Conservation (phyloP, 2,888 invertebrate genomes). For the Suillia variegata region DNA sequence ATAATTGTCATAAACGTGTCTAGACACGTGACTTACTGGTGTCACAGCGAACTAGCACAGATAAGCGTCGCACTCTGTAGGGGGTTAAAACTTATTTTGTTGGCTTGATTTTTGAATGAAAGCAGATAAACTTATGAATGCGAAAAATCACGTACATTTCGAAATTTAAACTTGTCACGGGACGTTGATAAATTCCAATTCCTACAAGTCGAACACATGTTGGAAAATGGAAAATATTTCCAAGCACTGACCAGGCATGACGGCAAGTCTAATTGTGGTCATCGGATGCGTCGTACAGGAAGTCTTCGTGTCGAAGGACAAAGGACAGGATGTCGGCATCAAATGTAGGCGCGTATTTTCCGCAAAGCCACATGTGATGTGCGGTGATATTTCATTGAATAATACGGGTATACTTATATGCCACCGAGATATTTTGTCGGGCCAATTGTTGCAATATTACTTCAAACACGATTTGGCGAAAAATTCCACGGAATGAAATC, state of each 20-base stretch:
- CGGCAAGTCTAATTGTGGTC: not conserved
- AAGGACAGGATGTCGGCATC: not conserved
- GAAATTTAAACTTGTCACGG: not conserved
- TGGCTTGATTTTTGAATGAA: too few species aligned
- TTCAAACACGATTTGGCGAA: constrained; percentile 43
- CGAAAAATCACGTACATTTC: not conserved
- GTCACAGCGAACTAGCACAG: not conserved
- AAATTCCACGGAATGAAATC: constrained; percentile 44
- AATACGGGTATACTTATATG: too few species aligned
- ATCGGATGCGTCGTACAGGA: not conserved
- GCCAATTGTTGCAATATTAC: constrained; percentile 16
- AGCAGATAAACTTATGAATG: too few species aligned
- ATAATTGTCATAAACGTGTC: constrained; percentile 12
- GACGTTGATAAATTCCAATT: not conserved
- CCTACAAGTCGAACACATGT: not conserved
- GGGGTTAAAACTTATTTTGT: too few species aligned
- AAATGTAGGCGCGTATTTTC: not conserved
- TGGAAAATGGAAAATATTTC: too few species aligned
- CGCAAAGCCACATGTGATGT: not conserved
- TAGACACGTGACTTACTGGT: constrained; percentile 17
- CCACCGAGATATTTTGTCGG: too few species aligned
- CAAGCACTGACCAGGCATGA: too few species aligned
- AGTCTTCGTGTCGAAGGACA: not conserved
- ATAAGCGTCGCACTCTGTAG: not conserved
- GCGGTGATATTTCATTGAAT: not conserved